Evolutionary conservation across 1,140 invertebrate genomes (phyloP).

Genomic region (Probaryconus sp.): DNA sequence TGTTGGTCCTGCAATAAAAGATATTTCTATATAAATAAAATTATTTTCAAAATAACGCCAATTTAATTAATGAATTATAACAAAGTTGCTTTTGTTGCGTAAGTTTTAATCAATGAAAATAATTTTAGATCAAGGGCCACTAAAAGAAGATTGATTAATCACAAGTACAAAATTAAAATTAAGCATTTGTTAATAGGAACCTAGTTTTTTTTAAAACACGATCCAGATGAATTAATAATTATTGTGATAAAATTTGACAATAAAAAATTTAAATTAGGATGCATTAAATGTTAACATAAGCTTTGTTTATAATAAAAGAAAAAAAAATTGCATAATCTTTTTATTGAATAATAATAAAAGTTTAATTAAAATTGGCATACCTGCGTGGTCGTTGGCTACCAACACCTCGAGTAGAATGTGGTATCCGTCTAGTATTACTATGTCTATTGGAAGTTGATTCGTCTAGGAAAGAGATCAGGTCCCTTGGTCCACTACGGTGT

Average conservation of each 20-base stretch:
- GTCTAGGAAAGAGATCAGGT: conserved; percentile 93
- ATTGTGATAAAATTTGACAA: no score
- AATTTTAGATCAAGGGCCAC: conserved; percentile 45
- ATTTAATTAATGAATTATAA: background rate
- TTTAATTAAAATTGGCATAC: conserved; percentile 63
- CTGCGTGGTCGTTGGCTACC: conserved; percentile 86
- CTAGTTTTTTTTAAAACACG: background rate
- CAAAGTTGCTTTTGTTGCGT: conserved; percentile 41
- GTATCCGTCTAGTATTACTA: conserved; percentile 88
- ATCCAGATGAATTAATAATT: no score
- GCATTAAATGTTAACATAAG: no score
- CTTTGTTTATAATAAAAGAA: no score
- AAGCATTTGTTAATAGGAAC: background rate
- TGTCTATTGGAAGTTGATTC: conserved; percentile 90
- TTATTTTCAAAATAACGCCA: background rate
- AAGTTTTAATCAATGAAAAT: conserved; percentile 1
- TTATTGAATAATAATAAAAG: no score
- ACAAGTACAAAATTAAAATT: conserved; percentile 21
- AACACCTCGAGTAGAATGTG: conserved; percentile 87
- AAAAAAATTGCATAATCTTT: no score
- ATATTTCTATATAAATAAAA: background rate
- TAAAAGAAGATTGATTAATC: conserved; percentile 37
- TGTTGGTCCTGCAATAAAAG: conserved; percentile 83
- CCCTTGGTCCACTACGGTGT: conserved; percentile 91
- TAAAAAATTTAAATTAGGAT: no score